Evolutionary conservation across 1,140 invertebrate species (phyloP).

Genomic region (Callitettix versicolor): DNA sequence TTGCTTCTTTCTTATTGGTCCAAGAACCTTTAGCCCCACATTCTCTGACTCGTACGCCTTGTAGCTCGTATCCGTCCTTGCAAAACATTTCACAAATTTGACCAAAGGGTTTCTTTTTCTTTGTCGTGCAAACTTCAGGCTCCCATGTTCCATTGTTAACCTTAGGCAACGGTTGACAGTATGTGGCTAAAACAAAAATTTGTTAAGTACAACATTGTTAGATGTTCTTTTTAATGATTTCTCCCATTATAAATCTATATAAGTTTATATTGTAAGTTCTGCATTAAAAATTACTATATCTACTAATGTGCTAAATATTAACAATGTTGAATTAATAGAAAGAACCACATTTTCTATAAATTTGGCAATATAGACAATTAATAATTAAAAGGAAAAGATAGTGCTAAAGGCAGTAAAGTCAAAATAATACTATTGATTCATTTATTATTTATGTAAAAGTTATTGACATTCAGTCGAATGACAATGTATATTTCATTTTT

Average conservation of each 20-base stretch:
- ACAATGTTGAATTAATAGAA: background rate
- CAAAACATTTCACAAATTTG: slow-evolving; percentile 44
- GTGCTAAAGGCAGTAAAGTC: no score
- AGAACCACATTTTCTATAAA: no score
- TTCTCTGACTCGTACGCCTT: slow-evolving; percentile 35
- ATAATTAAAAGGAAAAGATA: no score
- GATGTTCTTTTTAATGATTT: no score
- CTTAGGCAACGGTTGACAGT: slow-evolving; percentile 40
- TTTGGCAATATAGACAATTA: no score
- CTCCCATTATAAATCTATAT: no score
- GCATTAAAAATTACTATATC: background rate
- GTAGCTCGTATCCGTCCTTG: slow-evolving; percentile 40
- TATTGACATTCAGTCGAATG: no score
- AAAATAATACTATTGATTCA: no score
- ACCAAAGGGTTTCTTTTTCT: slow-evolving; percentile 39
- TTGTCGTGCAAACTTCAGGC: slow-evolving; percentile 38
- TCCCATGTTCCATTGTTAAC: slow-evolving; percentile 37
- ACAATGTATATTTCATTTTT: no score
- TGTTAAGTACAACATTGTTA: no score
- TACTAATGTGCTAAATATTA: background rate
- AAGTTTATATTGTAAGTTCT: no score
- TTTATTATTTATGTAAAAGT: no score
- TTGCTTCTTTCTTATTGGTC: slow-evolving; percentile 30
- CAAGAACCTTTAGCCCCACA: slow-evolving; percentile 39
- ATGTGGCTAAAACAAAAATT: slow-evolving; percentile 36